Conservation (phyloP, 2,797 vertebrate species). For the Miichthys miiuy region DNA sequence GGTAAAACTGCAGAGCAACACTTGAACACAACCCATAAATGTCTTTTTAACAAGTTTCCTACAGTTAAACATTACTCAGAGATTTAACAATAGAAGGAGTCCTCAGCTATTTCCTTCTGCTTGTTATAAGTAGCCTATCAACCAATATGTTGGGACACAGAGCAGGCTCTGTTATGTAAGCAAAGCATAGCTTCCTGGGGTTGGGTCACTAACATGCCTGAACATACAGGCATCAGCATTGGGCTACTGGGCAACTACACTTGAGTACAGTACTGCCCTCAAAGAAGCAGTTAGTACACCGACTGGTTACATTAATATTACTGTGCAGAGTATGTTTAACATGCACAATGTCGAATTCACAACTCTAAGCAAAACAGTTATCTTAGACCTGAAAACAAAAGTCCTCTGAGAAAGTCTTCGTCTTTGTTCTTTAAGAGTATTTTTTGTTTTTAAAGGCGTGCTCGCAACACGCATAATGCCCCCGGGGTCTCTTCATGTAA, state of each 20-base stretch:
- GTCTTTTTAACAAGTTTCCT: conserved; percentile 11
- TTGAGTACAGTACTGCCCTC: neutral
- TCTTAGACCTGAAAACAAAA: neutral
- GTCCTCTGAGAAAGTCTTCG: neutral
- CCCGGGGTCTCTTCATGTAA: neutral
- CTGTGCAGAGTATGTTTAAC: rapidly evolving
- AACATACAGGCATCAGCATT: conserved; percentile 45
- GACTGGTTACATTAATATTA: neutral
- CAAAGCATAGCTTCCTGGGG: conserved; percentile 71
- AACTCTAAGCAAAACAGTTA: neutral
- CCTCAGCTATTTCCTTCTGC: conserved; percentile 6
- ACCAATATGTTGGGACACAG: conserved; percentile 13
- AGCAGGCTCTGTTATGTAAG: conserved; percentile 58
- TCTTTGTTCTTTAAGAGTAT: neutral
- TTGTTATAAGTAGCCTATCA: neutral
- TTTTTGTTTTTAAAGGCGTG: neutral
- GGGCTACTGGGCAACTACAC: conserved; percentile 9
- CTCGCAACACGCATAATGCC: neutral
- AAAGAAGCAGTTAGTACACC: neutral
- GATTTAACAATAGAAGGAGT: conserved; percentile 23
- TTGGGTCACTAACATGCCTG: conserved; percentile 66
- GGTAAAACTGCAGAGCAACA: neutral
- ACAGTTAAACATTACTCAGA: conserved; percentile 54
- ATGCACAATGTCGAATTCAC: neutral
- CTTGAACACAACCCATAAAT: neutral